A percentile compares a stretch with the other conserved stretches of the same genome.
Conservation (phyloP, 2,888 invertebrate genomes). For the Sisyra terminalis region DNA sequence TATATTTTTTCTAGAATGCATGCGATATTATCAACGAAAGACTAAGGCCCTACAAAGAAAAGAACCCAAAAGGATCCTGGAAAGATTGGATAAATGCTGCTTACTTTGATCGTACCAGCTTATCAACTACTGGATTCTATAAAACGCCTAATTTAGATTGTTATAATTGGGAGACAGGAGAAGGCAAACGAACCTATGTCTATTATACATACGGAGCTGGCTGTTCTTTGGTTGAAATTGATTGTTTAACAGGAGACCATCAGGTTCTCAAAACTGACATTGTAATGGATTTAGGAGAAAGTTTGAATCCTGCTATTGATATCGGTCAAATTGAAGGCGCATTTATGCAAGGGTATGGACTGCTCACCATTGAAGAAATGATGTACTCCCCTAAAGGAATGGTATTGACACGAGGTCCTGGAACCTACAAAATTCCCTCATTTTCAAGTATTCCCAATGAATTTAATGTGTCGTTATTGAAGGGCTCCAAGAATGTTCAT, state of each 20-base stretch:
- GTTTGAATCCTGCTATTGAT: constrained; percentile 91
- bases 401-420: constrained; percentile 75
- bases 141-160: constrained; percentile 52
- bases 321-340: constrained; percentile 94
- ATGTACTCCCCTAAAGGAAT: constrained; percentile 72
- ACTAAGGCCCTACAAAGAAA: constrained; percentile 54
- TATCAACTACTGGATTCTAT: constrained; percentile 74
- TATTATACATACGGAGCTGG: constrained; percentile 82
- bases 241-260: constrained; percentile 89
- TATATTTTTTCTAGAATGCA: constrained; percentile 39
- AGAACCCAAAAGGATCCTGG: constrained; percentile 67
- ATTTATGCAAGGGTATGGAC: constrained; percentile 86
- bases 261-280: constrained; percentile 78
- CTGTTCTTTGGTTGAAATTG: constrained; percentile 80
- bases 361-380: constrained; percentile 81
- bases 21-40: constrained; percentile 58
- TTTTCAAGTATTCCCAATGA: constrained; percentile 82
- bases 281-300: constrained; percentile 92
- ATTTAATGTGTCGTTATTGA: constrained; percentile 83
- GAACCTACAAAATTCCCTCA: constrained; percentile 86
- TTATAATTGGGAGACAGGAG: constrained; percentile 50
- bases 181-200: constrained; percentile 50
- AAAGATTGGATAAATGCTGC: constrained; percentile 67
- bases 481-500: constrained; percentile 72
- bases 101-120: constrained; percentile 56